Base-by-base conservation (phyloP, 1,140 invertebrate genomes). In the Heliconius himera region DNA sequence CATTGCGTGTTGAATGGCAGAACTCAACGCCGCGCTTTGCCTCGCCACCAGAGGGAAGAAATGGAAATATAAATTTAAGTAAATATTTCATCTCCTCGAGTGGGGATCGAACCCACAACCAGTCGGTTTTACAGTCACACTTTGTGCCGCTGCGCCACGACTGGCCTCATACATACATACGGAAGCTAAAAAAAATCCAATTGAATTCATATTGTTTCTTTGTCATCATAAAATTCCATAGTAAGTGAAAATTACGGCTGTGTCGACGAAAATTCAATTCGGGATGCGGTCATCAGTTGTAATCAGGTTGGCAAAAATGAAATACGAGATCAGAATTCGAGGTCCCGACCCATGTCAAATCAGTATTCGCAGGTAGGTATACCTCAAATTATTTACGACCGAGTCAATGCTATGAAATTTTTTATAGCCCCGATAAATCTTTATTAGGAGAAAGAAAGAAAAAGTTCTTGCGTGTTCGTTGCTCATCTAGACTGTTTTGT, bases 331-430 rank as follows among this genome's bases (percentile, higher is more conserved):
- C 85, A 71, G 79, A 85, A 78, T 82, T 80, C 80, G 80, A 83
- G 84, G 78, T 86, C 83, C 86, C 91, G 91, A 93, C 91, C 90
- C 91, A 83, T 89, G 91, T 93, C 90, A 91, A 92, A 92, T 92
- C 90, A 93, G 90, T 88, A 93, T 92, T 92, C 85, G 85, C 91
- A 93, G 91, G 91, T 91, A 92, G 91, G 91, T 92, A 91, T 87
- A 86, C 89, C 86, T 86, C 87, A 87, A 91, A 92, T 92, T 93
- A 93, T 93, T 92, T 92, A 92, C 87, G 89, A 85, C 85, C 84
- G 84, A 86, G 88, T 91, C 86, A 90, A 87, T 81, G 90, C 89
- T 90, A 90, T 91, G 88, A 92, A 91, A 87, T 73, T 91, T 91
- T 81, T 93, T 92, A 91, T 92, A 89, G 83, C 82, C 72, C 85